Evolutionary conservation across 2,888 invertebrate species (phyloP).

Genomic region (Allacma fusca): DNA sequence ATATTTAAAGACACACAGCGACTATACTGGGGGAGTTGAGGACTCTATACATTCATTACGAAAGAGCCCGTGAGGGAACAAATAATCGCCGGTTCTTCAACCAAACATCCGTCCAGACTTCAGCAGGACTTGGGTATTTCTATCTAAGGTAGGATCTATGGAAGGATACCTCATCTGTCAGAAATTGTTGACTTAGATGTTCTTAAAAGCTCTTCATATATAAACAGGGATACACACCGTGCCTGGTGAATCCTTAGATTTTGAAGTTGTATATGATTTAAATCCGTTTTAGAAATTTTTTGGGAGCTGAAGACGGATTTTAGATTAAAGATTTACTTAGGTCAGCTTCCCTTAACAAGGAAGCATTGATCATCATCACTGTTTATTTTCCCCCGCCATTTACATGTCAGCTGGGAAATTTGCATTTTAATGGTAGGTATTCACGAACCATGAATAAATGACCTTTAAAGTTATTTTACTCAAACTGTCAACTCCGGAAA

Average conservation of each 20-base stretch:
- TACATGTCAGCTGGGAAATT: background rate
- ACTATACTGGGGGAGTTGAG: too few species aligned
- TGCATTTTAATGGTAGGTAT: background rate
- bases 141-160: background rate
- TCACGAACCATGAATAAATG: background rate
- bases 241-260: background rate
- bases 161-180: background rate
- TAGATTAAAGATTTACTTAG: background rate
- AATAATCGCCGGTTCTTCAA: too few species aligned
- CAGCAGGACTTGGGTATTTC: too few species aligned
- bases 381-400: conserved; percentile 7
- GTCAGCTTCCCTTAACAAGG: background rate
- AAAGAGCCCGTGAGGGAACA: too few species aligned
- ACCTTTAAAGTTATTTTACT: background rate
- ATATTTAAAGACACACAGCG: too few species aligned
- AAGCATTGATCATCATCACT: background rate
- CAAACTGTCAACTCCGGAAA: too few species aligned
- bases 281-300: too few species aligned
- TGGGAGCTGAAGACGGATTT: background rate
- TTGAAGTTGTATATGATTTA: background rate
- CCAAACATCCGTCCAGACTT: too few species aligned
- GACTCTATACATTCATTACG: too few species aligned
- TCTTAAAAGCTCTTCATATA: too few species aligned
- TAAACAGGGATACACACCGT: too few species aligned
- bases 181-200: background rate